Base-by-base conservation (phyloP, 1,140 invertebrate species). In the Eriosoma lanigerum region DNA sequence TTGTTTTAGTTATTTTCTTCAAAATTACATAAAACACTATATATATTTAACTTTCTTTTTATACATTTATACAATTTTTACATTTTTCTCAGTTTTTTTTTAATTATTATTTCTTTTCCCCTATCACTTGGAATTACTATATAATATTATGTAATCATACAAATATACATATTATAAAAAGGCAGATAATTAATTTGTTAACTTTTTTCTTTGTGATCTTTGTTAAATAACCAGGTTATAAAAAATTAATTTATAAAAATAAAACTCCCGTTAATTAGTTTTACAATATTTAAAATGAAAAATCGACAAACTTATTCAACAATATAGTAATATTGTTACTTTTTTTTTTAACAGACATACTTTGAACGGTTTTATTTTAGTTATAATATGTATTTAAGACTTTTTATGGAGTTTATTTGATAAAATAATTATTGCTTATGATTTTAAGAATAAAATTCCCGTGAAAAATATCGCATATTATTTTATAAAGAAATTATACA, bases 151-250 rank as follows among this genome's bases (percentile, higher is more conserved):
- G 13, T 62, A 66, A n/a, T 13, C 6, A 4, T n/a, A 9, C 29
- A n/a, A 10, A 26, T 58, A 26, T 26, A 1, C 26, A 26, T 60
- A 6, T 17, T 29, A 62, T 62, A 29, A 58, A 58, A 46, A 46
- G 24, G 44, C 17, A 15, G 68, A 72, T 72, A 72, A 72, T 72
- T 72, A 72, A 72, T 72, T 72, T 72, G 44, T 72, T 48, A 50
- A 52, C 48, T 50, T 72, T 72, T 62, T 62, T 38, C 60, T 19
- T 3, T 19, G 24, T 62, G n/a, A n/a, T 62, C 26, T 62, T 72
- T 72, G 68, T 72, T 54, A 52, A 52, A 26, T 26, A 73, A 56
- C 24, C 21, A 13, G 24, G 50, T 73, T n/a, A n/a, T n/a, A n/a
- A 73, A 54, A 38, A 38, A 73, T 73, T 15, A 21, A 54, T 73